Evolutionary conservation across 2,888 invertebrate species (phyloP).

Genomic region (Platerodrilus igneus): DNA sequence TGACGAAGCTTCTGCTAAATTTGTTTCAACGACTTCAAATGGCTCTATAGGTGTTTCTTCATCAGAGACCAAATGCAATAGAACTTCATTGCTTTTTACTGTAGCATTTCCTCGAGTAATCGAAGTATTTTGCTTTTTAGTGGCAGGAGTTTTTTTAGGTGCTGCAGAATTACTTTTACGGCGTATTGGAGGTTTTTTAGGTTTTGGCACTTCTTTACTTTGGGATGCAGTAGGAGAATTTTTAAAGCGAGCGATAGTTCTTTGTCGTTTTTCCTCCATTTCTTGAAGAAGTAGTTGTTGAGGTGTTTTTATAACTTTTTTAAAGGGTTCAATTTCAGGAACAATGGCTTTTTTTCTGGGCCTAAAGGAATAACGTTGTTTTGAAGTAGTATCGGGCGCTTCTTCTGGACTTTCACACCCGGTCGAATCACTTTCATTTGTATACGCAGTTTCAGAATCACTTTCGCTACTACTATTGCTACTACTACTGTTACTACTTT

Average conservation of each 20-base stretch:
- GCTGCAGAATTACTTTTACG: conserved; percentile 3
- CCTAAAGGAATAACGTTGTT: conserved; percentile 18
- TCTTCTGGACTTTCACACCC: background rate
- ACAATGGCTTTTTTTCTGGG: too few species aligned
- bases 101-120: too few species aligned
- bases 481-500: conserved; percentile 12
- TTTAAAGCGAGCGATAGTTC: conserved; percentile 34
- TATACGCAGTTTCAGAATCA: conserved; percentile 10
- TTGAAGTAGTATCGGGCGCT: background rate
- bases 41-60: conserved; percentile 26
- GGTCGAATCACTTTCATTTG: conserved; percentile 7
- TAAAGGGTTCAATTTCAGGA: conserved; percentile 1
- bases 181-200: background rate
- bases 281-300: conserved; percentile 28
- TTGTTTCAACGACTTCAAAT: conserved; percentile 22
- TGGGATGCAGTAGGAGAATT: conserved; percentile 1
- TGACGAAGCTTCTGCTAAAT: conserved; percentile 13
- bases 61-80: conserved; percentile 30
- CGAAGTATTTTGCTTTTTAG: background rate
- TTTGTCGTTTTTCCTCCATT: conserved; percentile 36
- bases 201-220: background rate
- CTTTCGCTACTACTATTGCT: conserved; percentile 11
- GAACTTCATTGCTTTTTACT: conserved; percentile 16
- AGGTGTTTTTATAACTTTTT: conserved; percentile 6
- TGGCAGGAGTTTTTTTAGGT: conserved; percentile 1